These are phyloP conservation scores for Intellagama lesueurii DNA, from an alignment of 2,797 vertebrate species.

Conservation along the genomic window DNA sequence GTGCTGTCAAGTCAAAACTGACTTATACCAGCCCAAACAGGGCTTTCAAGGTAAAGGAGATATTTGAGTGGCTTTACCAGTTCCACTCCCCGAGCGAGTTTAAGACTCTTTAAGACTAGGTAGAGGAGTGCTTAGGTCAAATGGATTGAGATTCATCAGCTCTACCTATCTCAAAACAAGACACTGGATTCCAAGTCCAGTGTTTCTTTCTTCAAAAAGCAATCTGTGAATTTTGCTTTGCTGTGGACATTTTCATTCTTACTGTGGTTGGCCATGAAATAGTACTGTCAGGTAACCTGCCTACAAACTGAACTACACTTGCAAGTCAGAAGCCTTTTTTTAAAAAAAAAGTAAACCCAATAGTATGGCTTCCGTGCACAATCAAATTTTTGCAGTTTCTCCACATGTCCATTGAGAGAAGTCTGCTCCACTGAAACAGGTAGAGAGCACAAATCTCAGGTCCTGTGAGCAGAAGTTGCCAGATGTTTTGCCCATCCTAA, in stretches of 20 bases:
- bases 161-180: background rate
- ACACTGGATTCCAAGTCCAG: background rate
- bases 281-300: background rate
- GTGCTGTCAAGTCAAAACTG: too few species aligned
- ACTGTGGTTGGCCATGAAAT: background rate
- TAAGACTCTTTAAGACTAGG: background rate
- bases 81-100: too few species aligned
- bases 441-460: background rate
- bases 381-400: background rate
- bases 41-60: too few species aligned
- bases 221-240: background rate
- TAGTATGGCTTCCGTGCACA: background rate
- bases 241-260: background rate
- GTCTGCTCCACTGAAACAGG: background rate
- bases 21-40: too few species aligned
- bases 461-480: background rate
- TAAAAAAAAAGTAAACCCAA: background rate
- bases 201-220: background rate
- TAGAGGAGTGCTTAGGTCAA: background rate
- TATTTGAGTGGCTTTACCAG: too few species aligned
- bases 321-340: background rate
- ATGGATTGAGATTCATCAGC: background rate
- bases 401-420: background rate
- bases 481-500: background rate
- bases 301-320: background rate